These are phyloP conservation scores for Oncorhynchus clarkii DNA, from an alignment of 2,113 vertebrate species.

Conservation along the genomic window DNA sequence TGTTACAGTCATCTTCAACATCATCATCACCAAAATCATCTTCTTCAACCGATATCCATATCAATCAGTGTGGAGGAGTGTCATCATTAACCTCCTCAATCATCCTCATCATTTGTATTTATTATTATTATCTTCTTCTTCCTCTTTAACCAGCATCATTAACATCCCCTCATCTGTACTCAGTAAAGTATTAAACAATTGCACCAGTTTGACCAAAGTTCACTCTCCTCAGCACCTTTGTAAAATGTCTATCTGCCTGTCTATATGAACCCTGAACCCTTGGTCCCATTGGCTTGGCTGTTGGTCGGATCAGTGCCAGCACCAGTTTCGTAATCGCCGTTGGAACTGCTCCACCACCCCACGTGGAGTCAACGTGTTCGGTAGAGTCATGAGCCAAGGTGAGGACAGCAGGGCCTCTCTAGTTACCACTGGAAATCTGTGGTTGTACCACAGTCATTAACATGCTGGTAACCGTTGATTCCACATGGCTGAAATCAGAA, in stretches of 20 bases:
- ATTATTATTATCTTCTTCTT: background rate
- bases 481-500: background rate
- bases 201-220: background rate
- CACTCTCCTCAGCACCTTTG: background rate
- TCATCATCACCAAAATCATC: no score
- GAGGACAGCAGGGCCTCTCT: background rate
- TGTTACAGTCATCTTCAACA: no score
- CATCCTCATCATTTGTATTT: no score
- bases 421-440: background rate
- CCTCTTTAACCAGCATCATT: background rate
- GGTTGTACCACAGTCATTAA: background rate
- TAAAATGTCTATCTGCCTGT: background rate
- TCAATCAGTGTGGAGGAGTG: no score
- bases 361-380: constrained; percentile 76
- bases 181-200: no score
- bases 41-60: no score
- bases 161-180: background rate
- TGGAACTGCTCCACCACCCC: constrained; percentile 81
- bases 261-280: background rate
- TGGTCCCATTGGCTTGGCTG: background rate
- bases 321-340: constrained; percentile 69
- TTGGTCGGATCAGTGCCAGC: constrained; percentile 66
- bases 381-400: constrained; percentile 77
- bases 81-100: no score
- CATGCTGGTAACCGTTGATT: background rate